Evolutionary conservation across 2,888 invertebrate genomes (phyloP).

Genomic region (Drosophila pseudotalamancana): DNA sequence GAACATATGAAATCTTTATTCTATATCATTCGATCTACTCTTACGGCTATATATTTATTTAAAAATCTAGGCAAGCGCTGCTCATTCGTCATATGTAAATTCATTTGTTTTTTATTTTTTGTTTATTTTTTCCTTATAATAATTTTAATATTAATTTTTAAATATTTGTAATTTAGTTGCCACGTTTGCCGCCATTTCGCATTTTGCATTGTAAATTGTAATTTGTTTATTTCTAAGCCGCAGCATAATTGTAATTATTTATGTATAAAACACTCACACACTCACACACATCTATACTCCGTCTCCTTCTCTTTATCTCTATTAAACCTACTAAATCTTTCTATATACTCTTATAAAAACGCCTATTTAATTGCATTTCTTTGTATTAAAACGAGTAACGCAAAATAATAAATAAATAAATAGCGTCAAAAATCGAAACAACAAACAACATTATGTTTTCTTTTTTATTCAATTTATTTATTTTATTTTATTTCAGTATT

Average conservation of each 20-base stretch:
- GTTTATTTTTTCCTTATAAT: constrained; percentile 15
- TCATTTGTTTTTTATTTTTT: constrained; percentile 40
- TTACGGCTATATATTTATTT: constrained; percentile 60
- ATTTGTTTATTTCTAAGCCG: constrained; percentile 62
- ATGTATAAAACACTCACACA: constrained; percentile 61
- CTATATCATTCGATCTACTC: constrained; percentile 40
- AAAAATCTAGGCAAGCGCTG: constrained; percentile 35
- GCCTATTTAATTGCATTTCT: constrained; percentile 69
- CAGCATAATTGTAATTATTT: constrained; percentile 71
- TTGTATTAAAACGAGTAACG: constrained; percentile 64
- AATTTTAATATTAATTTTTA: constrained; percentile 52
- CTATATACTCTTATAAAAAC: constrained; percentile 45
- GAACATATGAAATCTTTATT: no score
- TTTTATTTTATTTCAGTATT: constrained; percentile 10
- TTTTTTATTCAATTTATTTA: constrained; percentile 1
- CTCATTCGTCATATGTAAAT: constrained; percentile 78
- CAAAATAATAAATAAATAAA: constrained; percentile 59
- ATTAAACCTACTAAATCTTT: constrained; percentile 31
- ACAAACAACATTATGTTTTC: constrained; percentile 12
- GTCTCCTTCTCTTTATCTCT: constrained; percentile 32
- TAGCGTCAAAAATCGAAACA: constrained; percentile 36
- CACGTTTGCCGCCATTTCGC: constrained; percentile 43
- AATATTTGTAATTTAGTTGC: constrained; percentile 58
- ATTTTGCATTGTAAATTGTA: constrained; percentile 68
- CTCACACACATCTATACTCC: constrained; percentile 17